Base-by-base conservation (phyloP, 2,113 vertebrate genomes). In the Octodon degus region DNA sequence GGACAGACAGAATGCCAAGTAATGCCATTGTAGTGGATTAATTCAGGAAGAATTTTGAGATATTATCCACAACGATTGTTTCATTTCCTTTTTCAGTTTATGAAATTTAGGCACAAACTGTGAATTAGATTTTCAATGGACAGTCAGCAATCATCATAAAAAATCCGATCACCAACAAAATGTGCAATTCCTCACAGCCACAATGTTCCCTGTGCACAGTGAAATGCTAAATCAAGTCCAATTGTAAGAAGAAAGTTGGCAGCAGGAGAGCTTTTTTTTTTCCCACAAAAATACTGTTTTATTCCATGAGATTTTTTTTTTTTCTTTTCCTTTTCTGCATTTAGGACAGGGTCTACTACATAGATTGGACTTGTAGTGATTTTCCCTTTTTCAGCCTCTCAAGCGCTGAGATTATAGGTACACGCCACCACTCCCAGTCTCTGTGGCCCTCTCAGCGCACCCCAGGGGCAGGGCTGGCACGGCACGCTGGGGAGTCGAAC, bases 301-400 rank as follows among this genome's bases (percentile, higher is more conserved):
- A 63, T 63, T 25, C 62, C 62, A 25, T 63, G 98, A 97, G 89
- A 98, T 97, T 97, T 98, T 98, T 99, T 99, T 55, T 55, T 55
- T 13, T 58, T 16, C 16, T 55, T 55, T 55, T 55, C 16, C 17
- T 58, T 19, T 58, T 19, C 55, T 58, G 55, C 17, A 58, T 58
- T 58, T 58, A 16, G 55, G 16, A 55, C 53, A 55, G 53, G 53
- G 4, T 43, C 43, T 43, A 43, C 55, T 19, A 19, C 55, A 4
- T 58, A 58, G 16, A 58, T 58, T 4, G 16, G 55, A 58, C 4
- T 19, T 19, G 16, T 5, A 58, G 55, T 58, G 5, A 19, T 58
- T 58, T 16, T 58, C 16, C 55, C 17, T 2, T 58, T 58, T 58
- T 19, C 55, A 58, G 55, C 55, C 17, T 58, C 55, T 16, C 55